phyloP scores from a whole-genome alignment of 2,888 invertebrate genomes.

The Ectropis crepuscularia region DNA sequence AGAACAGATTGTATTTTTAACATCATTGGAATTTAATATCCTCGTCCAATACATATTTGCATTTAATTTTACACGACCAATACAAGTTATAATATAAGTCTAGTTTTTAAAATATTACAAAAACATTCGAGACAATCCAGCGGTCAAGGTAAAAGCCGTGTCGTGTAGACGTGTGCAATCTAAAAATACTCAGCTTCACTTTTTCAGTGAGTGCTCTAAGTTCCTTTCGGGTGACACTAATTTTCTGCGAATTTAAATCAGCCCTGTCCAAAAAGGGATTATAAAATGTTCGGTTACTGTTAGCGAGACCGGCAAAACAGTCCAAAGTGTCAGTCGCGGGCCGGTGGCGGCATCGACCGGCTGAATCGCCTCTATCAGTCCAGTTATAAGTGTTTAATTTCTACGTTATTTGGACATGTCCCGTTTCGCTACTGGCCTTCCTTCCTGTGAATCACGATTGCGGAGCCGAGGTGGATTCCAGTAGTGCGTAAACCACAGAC shows the following conservation, averaged over 20 bases:
- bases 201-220: slow-evolving; percentile 2
- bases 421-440: slow-evolving; percentile 71
- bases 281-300: slow-evolving; percentile 13
- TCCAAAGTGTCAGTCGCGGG: slow-evolving; percentile 60
- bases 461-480: slow-evolving; percentile 64
- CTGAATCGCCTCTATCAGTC: slow-evolving; percentile 64
- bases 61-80: no score
- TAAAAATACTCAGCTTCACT: slow-evolving; percentile 7
- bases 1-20: no score
- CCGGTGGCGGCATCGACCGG: slow-evolving; percentile 75
- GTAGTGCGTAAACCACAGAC: slow-evolving; percentile 60
- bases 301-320: slow-evolving; percentile 58
- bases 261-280: slow-evolving; percentile 20
- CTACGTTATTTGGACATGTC: slow-evolving; percentile 67
- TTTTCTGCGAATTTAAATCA: slow-evolving; percentile 30
- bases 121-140: slow-evolving; percentile 3
- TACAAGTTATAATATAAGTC: slow-evolving; percentile 3
- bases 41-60: no score
- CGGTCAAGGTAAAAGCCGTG: slow-evolving; percentile 4
- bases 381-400: slow-evolving; percentile 59
- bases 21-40: no score
- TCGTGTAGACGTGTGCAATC: slow-evolving; percentile 2
- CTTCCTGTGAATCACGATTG: slow-evolving; percentile 79
- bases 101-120: slow-evolving; percentile 5
- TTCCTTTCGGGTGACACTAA: slow-evolving; percentile 10